Base-by-base conservation (phyloP, 1,140 invertebrate species). In the Drosophila subobscura region DNA sequence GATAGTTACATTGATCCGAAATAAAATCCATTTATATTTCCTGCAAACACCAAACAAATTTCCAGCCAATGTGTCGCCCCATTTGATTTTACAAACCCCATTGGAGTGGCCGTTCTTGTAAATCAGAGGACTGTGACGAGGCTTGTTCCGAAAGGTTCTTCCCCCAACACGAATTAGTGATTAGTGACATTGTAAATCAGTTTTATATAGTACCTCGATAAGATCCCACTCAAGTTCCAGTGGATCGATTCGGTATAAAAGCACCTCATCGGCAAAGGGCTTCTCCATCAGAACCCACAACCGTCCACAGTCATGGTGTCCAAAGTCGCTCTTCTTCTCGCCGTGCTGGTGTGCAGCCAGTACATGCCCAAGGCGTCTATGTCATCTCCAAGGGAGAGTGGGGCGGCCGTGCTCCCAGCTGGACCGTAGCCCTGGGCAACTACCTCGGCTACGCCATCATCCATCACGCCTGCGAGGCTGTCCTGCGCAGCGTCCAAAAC, bases 361-460 rank as follows among this genome's bases (percentile, higher is more conserved):
- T 72, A 66, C 53, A 42, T 74, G 73, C 57, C 20, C 75, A 73
- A 1, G 76, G 76, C 41, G 45, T 86, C 8, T 40, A 44, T 23
- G 41, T 94, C 52, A 92, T 95, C 14, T 64, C 86, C 8, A 93
- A 95, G n/a, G 77, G 91, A 0, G 92, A 93, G 60, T 96, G 95
- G 95, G 90, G 92, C 10, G 95, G 94, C 4, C 92, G 93, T 52
- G 83, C 92, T 0, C 92, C 95, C 0, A 92, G 76, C 0, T 41
- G 91, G 16, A 83, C 80, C 2, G 74, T 79, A 12, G 72, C 83
- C 0, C 90, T 96, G 80, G 58, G 67, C 5, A 92, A 91, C 42
- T 95, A 95, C 3, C 93, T 96, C 2, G 93, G 94, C 3, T 95
- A 94, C 50, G 95, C 95, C 1, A 94, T 97, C 47, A 95, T 96